Evolutionary conservation across 1,140 invertebrate species (phyloP), one percentile per base, ranked within the genome.

Genomic region (Drosophila melanica): DNA sequence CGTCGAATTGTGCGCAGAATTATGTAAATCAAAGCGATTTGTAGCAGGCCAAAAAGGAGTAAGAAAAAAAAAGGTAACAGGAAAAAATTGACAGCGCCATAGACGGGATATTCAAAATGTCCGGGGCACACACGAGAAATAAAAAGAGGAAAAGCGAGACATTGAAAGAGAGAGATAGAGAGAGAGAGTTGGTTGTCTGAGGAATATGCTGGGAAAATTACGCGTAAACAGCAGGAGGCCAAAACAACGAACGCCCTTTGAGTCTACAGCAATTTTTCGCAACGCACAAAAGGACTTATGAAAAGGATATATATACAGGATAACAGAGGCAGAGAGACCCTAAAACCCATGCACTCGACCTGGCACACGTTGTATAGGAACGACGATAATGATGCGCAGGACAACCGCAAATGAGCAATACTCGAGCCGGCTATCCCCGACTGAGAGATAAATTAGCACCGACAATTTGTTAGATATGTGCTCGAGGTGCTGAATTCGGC

Each of bases 11-110:
- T 89, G 77, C 84, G 73, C 84, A 89, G 85, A 80, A 90, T 89
- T 89, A 89, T 89, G 84, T 77, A 89, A 89, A 89, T 89, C 84
- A 89, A 90, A 80, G 84, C 84, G 84, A 89, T 89, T 89, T 89
- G 85, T 85, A 75, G 85, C 74, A 60, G 75, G 10, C 60, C 42
- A 73, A 57, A 66, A 87, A 68, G 64, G 68, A 80, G 76, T 79
- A 68, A 48, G n/a, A n/a, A n/a, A 23, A 23, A 75, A 72, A 71
- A 80, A 77, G 67, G 58, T 65, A 72, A 37, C 66, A 55, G 42
- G 35, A 65, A 74, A 77, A 69, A 84, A 84, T 89, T 87, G 82
- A 87, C 84, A 86, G 82, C 78, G 55, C 42, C 64, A 68, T 68
- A 45, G 75, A 75, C 55, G 74, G 76, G 74, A 89, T 80, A 89